These are phyloP conservation scores for Pipistrellus nathusii DNA, from an alignment of 2,797 vertebrate species.

Conservation along the genomic window DNA sequence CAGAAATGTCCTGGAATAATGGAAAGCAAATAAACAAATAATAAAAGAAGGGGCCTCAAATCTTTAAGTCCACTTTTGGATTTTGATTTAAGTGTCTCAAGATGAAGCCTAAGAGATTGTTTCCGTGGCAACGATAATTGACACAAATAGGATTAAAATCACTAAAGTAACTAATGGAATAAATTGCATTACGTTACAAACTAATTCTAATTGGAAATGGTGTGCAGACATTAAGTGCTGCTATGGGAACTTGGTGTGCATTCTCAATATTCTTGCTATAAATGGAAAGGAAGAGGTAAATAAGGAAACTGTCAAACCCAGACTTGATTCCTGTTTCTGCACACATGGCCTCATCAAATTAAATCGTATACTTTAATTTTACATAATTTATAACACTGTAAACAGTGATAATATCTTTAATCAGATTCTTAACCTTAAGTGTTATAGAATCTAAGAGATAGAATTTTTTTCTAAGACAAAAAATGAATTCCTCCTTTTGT, in stretches of 20 bases:
- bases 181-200: constrained; percentile 8
- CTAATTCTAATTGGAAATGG: constrained; percentile 51
- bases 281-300: not conserved
- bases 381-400: not conserved
- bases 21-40: constrained; percentile 34
- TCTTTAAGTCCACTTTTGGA: constrained; percentile 28
- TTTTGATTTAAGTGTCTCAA: constrained; percentile 41
- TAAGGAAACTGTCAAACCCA: not conserved
- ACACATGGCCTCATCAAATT: not conserved
- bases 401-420: not conserved
- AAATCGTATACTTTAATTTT: constrained; percentile 44
- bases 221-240: constrained; percentile 27
- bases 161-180: constrained; percentile 47
- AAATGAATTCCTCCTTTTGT: not conserved
- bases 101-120: constrained; percentile 28
- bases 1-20: constrained; percentile 27
- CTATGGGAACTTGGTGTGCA: constrained; percentile 49
- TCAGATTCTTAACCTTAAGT: not conserved
- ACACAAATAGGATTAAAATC: constrained; percentile 53
- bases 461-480: constrained; percentile 3
- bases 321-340: constrained; percentile 13
- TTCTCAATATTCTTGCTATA: constrained; percentile 59
- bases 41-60: constrained; percentile 23
- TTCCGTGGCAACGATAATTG: constrained; percentile 51
- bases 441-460: not conserved